Evolutionary conservation across 2,888 invertebrate genomes (phyloP).

Genomic region (Himalopsyche japonica): DNA sequence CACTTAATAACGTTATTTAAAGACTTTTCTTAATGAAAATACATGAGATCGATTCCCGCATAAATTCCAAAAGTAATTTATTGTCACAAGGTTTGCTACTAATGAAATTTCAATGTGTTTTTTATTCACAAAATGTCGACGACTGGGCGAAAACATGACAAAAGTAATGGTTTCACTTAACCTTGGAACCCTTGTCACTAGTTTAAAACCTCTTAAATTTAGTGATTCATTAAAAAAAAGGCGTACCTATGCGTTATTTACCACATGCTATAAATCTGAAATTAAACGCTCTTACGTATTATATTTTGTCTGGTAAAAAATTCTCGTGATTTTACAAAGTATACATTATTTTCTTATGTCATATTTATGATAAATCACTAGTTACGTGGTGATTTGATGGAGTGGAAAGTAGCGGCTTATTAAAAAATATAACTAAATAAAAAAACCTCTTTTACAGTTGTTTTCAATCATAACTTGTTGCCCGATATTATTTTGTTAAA

Average conservation of each 20-base stretch:
- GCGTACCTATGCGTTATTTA: not conserved
- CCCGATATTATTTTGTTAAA: no score
- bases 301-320: not conserved
- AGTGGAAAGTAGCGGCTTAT: no score
- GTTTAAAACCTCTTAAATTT: not conserved
- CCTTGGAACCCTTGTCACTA: not conserved
- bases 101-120: not conserved
- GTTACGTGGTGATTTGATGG: no score
- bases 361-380: no score
- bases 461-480: no score
- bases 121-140: not conserved
- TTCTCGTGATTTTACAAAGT: not conserved
- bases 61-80: not conserved
- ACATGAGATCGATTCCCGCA: not conserved
- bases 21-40: not conserved
- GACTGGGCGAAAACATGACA: not conserved
- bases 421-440: no score
- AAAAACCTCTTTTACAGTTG: no score
- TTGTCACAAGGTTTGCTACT: not conserved
- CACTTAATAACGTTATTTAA: not conserved
- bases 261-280: not conserved
- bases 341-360: no score
- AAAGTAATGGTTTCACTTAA: not conserved
- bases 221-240: not conserved
- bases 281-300: not conserved